phyloP scores from a whole-genome alignment of 2,113 vertebrate genomes.

The Hyperopisus bebe region DNA sequence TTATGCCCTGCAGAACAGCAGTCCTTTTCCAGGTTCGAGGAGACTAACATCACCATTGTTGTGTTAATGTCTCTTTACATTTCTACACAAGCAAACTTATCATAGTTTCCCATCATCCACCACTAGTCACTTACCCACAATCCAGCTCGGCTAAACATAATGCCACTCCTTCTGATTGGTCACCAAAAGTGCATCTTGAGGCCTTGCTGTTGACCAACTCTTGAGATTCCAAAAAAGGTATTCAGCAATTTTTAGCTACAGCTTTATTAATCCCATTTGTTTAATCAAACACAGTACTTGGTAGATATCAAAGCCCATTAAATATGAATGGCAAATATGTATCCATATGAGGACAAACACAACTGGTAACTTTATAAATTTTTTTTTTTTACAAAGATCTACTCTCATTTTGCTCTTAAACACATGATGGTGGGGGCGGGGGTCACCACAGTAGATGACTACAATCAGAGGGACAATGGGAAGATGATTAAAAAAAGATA shows the following conservation, averaged over 20 bases:
- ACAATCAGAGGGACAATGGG: not conserved
- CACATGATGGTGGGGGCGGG: not conserved
- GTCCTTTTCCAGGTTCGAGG: not conserved
- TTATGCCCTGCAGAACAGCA: not conserved
- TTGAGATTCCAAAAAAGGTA: not conserved
- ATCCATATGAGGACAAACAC: not conserved
- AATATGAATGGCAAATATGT: not conserved
- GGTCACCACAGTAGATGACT: not conserved
- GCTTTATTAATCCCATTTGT: not conserved
- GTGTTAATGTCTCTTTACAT: not conserved
- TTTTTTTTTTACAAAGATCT: not conserved
- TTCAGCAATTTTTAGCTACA: not conserved
- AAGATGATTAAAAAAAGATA: not conserved
- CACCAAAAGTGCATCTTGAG: not conserved
- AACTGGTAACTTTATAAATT: not conserved
- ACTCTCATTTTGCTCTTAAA: not conserved
- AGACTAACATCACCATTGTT: not conserved
- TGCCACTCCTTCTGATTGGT: not conserved
- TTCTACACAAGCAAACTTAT: conserved; percentile 1
- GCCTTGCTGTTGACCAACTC: not conserved
- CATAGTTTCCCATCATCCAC: not conserved
- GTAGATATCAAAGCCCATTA: not conserved
- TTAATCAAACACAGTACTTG: not conserved
- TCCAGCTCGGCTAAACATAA: not conserved
- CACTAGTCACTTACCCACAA: not conserved